Evolutionary conservation across 2,888 invertebrate species (phyloP), one percentile per base, ranked within the genome.

Genomic region (Argynnis bischoffii): DNA sequence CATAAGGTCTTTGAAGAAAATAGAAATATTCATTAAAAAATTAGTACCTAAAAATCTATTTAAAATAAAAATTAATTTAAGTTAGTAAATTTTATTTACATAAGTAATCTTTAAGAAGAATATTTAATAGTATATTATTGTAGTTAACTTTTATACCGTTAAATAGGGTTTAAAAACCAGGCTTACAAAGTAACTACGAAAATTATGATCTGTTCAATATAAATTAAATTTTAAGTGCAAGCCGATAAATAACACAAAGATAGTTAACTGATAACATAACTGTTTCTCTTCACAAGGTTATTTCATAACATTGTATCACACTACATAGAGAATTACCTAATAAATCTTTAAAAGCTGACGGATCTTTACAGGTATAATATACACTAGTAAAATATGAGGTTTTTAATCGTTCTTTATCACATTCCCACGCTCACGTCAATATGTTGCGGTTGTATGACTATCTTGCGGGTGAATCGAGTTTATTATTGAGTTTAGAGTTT

Each of bases 391-490:
- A 55, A 15, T 15, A 47, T 47, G 57, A 54, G 48, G 48, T 26
- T 60, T 59, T 55, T 66, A 60, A 66, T 66, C 60, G 54, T 47
- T 55, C 56, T 74, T 75, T 72, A 74, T 71, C 70, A 70, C 70
- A 69, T 74, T 73, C 72, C 66, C 74, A 73, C 66, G 69, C 64
- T 70, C 64, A 63, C 64, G 63, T 64, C 70, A 63, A 75, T 71
- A 69, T 69, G 61, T 75, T 75, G 76, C 69, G 74, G 76, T 76
- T 61, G 69, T 66, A 41, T 66, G 65, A 70, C 70, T 70, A 76
- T 76, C 71, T 75, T 54, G 73, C 59, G 59, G 64, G 66, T 66
- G 69, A 75, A 75, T 74, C 73, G 73, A 75, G 74, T 74, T 75
- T 74, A 70, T 75, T 75, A 70, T 74, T 72, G 69, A 72, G 71